Percentiles rank a stretch among this genome's conserved stretches.
These are phyloP conservation scores for Tenualosa ilisha DNA, from an alignment of 2,797 vertebrate genomes.

Conservation along the genomic window DNA sequence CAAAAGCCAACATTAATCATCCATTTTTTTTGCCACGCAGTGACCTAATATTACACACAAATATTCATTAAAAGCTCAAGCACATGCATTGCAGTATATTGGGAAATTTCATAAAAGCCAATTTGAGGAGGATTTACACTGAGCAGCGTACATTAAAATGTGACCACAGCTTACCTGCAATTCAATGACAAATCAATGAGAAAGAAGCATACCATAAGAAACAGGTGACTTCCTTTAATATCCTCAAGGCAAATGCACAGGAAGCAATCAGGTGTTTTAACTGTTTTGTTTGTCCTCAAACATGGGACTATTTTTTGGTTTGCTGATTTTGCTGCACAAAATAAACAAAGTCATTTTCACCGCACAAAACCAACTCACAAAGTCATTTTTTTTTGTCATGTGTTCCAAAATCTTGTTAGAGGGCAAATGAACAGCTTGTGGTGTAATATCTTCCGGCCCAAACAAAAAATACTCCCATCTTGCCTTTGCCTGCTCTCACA, in stretches of 20 bases:
- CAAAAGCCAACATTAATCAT: slow-evolving; percentile 11
- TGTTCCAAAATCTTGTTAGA: background rate
- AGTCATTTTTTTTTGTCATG: background rate
- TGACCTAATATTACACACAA: background rate
- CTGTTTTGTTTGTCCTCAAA: background rate
- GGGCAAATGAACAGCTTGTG: background rate
- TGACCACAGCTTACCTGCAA: background rate
- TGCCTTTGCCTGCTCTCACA: background rate
- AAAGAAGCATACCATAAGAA: background rate
- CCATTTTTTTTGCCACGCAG: background rate
- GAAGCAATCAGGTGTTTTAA: background rate
- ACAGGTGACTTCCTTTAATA: background rate
- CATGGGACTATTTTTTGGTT: background rate
- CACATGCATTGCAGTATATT: background rate
- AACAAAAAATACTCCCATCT: background rate
- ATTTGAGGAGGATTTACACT: background rate
- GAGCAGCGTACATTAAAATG: background rate
- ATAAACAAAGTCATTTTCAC: background rate
- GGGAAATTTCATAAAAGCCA: background rate
- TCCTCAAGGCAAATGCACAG: background rate
- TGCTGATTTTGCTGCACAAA: background rate
- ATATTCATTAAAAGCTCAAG: background rate
- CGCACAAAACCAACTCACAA: background rate
- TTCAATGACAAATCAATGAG: background rate
- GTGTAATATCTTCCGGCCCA: background rate